Evolutionary conservation across 2,888 invertebrate species (phyloP), one percentile per base, ranked within the genome.

Genomic region (Tineola bisselliella): DNA sequence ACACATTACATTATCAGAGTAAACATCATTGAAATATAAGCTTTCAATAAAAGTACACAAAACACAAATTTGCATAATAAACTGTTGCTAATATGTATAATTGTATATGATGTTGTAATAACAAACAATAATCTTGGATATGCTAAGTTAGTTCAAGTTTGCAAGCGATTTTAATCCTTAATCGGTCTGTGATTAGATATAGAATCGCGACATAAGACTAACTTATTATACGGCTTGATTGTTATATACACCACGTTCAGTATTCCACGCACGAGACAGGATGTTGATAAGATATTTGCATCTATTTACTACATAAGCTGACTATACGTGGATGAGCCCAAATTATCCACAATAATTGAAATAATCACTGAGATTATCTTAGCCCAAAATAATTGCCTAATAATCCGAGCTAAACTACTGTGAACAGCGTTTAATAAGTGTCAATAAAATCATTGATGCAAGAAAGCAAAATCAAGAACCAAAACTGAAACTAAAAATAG

Each of bases 251-350:
- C 38, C 18, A 48, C 13, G 48, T 25, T 54, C 54, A 19, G 54
- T 54, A 58, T 58, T 58, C 58, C 66, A 70, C 68, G 66, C 79
- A 75, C 78, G 75, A 68, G 70, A 67, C 81, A 80, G 82, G 81
- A 82, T 77, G 77, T 78, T 76, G 79, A 81, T 81, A 81, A 77
- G 70, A 72, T 73, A 79, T 81, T 81, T 76, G 76, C 79, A 80
- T 81, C 54, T 18, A 54, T 54, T 25, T 25, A 18, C 54, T 25
- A 54, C 54, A 54, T 54, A 54, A 18, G 25, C 54, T 12, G 17
- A 52, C 17, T 54, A 18, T 54, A 18, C 25, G n/a, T 25, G 54
- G 25, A 54, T 54, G 19, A 18, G 25, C 25, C 12, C 2, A 54
- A 25, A 54, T 54, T 54, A 25, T 54, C 38, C 38, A 38, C 38